Conservation (phyloP, 2,888 invertebrate species). For the Herminia tarsipennalis region DNA sequence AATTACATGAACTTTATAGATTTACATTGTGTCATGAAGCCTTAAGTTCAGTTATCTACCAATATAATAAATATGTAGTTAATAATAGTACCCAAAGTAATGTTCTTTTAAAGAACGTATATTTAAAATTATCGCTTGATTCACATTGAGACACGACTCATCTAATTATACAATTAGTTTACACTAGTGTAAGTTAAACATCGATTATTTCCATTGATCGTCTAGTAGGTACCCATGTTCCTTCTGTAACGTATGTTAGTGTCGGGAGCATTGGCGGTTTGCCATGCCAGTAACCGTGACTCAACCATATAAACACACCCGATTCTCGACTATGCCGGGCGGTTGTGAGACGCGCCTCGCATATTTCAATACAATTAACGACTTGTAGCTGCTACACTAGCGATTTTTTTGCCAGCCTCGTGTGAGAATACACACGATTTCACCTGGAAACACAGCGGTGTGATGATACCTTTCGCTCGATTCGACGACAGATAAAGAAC, state of each 20-base stretch:
- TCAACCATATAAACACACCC: conserved; percentile 58
- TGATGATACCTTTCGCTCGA: conserved; percentile 82
- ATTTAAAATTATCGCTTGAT: conserved; percentile 3
- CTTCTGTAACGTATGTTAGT: conserved; percentile 37
- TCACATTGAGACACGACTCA: conserved; percentile 1
- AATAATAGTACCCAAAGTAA: neutral
- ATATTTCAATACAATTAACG: conserved; percentile 74
- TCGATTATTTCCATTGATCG: conserved; percentile 58
- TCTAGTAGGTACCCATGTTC: conserved; percentile 21
- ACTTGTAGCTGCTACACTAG: conserved; percentile 56
- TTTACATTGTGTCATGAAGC: neutral
- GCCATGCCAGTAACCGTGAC: conserved; percentile 67
- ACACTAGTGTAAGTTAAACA: conserved; percentile 21
- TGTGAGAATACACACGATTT: conserved; percentile 79
- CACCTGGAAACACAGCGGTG: conserved; percentile 72
- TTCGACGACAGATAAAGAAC: conserved; percentile 73
- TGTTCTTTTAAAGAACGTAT: neutral
- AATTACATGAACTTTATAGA: neutral
- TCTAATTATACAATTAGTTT: conserved; percentile 37
- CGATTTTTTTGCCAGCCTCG: conserved; percentile 69
- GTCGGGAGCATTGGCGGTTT: conserved; percentile 66
- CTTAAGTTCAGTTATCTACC: too few species aligned
- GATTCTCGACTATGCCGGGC: conserved; percentile 52
- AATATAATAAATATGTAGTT: neutral
- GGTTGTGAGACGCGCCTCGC: conserved; percentile 56